Percentiles rank a stretch among this genome's conserved stretches.
Evolutionary conservation across 2,797 vertebrate species (phyloP).

Genomic region (Picus viridis): DNA sequence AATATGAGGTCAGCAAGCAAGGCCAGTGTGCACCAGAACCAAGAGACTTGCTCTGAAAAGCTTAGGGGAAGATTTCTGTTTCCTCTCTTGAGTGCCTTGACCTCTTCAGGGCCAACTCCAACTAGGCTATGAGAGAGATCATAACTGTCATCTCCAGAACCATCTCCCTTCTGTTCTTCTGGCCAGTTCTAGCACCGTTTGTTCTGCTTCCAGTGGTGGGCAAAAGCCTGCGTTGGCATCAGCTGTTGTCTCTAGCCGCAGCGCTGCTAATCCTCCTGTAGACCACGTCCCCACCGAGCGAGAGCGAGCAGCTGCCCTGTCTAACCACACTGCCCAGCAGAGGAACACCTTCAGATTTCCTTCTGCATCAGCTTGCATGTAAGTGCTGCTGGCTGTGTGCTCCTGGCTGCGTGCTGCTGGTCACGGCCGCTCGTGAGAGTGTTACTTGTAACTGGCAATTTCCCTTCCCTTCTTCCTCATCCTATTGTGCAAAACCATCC

Average conservation of each 20-base stretch:
- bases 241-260: not conserved
- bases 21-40: not conserved
- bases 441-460: not conserved
- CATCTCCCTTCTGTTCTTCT: accelerated
- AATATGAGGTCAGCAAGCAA: not conserved
- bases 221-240: not conserved
- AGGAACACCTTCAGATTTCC: not conserved
- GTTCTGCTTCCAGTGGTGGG: not conserved
- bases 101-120: not conserved
- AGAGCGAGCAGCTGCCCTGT: not conserved
- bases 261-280: not conserved
- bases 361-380: not conserved
- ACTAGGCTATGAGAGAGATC: not conserved
- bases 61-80: not conserved
- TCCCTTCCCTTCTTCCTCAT: not conserved
- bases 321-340: not conserved
- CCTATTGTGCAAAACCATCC: not conserved
- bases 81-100: not conserved
- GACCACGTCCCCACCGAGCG: not conserved
- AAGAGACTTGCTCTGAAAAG: not conserved
- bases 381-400: not conserved
- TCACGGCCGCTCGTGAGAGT: accelerated
- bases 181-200: not conserved
- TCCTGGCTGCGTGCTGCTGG: not conserved
- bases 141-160: not conserved